Base-by-base conservation (phyloP, 2,797 vertebrate species). In the Brachyrhaphis roseni region DNA sequence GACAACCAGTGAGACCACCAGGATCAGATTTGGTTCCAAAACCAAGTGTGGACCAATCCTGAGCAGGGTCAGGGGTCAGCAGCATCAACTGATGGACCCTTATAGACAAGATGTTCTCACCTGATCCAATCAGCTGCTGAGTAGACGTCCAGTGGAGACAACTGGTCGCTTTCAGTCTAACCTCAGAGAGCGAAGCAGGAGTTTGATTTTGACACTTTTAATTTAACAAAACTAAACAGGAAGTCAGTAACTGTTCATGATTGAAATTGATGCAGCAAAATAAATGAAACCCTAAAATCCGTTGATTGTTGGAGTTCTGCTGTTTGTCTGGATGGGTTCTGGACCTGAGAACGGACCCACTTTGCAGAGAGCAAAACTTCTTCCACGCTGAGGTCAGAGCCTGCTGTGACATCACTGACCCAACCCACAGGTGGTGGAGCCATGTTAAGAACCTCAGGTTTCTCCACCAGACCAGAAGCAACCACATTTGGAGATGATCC, bases 1-100 rank as follows among this genome's bases (percentile, higher is more conserved):
- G 92, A 92, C 0, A 86, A 79, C 53, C 45, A 79, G 39, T 86
- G 73, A 88, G 68, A 55, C 45, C 59, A 59, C 1, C 7, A 49
- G 57, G 1, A 46, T 34, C 49, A 31, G 28, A 31, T 70, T 31
- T 70, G 41, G 55, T 41, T 28, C 26, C 53, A 59, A 39, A 75
- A 55, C 26, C 20, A n/a, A 59, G 39, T 43, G 55, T 43, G 26
- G 41, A 43, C 31, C 15, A 16, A 39, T 75, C 74, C 73, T 59
- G 10, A 43, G 57, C 11, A 72, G 36, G 45, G 20, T 8, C 26
- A 36, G 15, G 31, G 20, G 31, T 76, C 43, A 36, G 59, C 43
- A 34, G 12, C 15, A 31, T 49, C 31, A 13, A 2, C 34, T 74
- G 57, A 39, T 13, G 26, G 41, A 71, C 23, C 26, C 12, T 43